A percentile compares a stretch with the other conserved stretches of the same genome.
Conservation (phyloP, 2,797 vertebrate species). For the Aulostomus chinensis region DNA sequence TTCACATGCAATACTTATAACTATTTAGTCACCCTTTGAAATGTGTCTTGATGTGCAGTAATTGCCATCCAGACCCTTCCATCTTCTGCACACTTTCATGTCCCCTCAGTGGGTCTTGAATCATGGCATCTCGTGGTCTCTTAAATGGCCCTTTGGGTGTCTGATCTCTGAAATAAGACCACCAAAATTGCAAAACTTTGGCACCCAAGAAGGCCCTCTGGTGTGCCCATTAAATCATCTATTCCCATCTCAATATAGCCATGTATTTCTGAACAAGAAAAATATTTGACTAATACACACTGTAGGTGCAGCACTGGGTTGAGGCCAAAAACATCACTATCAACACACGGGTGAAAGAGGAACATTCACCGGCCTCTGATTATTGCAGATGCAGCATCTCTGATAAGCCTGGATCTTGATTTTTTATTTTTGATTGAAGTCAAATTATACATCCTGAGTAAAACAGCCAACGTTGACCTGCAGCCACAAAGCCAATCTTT, state of each 20-base stretch:
- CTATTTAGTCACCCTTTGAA: conserved; percentile 70
- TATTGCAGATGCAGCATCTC: conserved; percentile 64
- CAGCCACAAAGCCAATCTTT: conserved; percentile 22
- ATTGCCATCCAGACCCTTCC: conserved; percentile 63
- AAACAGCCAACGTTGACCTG: conserved; percentile 20
- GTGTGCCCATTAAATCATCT: conserved; percentile 82
- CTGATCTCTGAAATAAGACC: conserved; percentile 75
- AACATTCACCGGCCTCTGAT: conserved; percentile 77
- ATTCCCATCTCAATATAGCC: conserved; percentile 81
- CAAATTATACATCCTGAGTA: conserved; percentile 39
- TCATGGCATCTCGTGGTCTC: conserved; percentile 58
- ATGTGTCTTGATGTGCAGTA: conserved; percentile 69
- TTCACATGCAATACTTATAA: conserved; percentile 53
- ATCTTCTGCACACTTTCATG: conserved; percentile 72
- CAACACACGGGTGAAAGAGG: conserved; percentile 72
- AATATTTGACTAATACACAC: conserved; percentile 84
- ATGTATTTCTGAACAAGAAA: conserved; percentile 79
- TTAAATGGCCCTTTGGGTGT: conserved; percentile 67
- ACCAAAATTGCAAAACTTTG: conserved; percentile 77
- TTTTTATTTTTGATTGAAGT: conserved; percentile 33
- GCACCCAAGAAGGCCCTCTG: conserved; percentile 66
- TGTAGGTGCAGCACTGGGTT: conserved; percentile 77
- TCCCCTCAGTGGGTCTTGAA: conserved; percentile 72
- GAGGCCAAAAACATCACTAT: conserved; percentile 73
- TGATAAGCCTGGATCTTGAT: conserved; percentile 55